Evolutionary conservation across 2,113 vertebrate species (phyloP), one percentile per base, ranked within the genome.

Genomic region (Danionella cerebrum): DNA sequence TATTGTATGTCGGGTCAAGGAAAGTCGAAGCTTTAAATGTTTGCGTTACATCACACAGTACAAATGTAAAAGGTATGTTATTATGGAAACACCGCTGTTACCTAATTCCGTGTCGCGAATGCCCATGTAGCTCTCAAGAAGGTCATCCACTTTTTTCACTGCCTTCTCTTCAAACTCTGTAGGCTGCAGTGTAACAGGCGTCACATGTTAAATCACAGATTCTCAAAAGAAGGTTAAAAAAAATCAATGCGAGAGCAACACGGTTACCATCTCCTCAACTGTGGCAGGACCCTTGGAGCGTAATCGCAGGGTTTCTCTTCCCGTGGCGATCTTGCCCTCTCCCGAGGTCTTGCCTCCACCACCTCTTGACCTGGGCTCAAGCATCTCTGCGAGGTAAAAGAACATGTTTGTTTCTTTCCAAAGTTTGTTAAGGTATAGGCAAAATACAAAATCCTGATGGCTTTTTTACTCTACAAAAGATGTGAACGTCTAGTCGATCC

Each of bases 111-210:
- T 84, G 82, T 98, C 96, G 82, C 94, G 90, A 84, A 98, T 97
- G 44, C 96, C 96, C 94, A 98, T 93, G 79, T 98, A 98, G n/a
- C 85, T 89, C 83, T 98, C 96, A 73, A 98, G 91, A 41, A 98
- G 88, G 67, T 93, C 94, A 63, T 98, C 95, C 44, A 98, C 89
- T 74, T 97, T 97, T 79, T 87, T 89, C 16, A 95, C 89, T 0
- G 94, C 94, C 71, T 93, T 96, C 79, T 94, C 90, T 79, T 96
- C 94, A 73, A 89, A 82, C 80, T 94, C 95, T 54, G 87, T 91
- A 3, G 90, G 94, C 96, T 98, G n/a, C n/a, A n/a, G n/a, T n/a
- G n/a, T n/a, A n/a, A n/a, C n/a, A n/a, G n/a, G n/a, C n/a, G n/a
- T n/a, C n/a, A n/a, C n/a, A n/a, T n/a, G n/a, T n/a, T n/a, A 27